Conservation (phyloP, 2,113 vertebrate genomes). For the Syngnathoides biaculeatus region DNA sequence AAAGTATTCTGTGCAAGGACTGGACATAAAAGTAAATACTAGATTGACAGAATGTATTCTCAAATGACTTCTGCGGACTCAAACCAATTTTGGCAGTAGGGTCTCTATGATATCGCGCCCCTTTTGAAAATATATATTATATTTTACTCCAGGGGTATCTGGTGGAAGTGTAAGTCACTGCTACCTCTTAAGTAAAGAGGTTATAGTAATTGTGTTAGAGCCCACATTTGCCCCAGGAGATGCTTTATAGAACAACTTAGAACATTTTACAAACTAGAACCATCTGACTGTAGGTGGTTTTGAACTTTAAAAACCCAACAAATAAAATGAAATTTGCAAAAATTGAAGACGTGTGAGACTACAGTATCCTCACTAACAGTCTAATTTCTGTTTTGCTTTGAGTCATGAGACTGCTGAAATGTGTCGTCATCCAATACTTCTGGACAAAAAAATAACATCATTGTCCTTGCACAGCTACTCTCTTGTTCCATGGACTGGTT, state of each 20-base stretch:
- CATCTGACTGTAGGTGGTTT: background rate
- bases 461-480: constrained; percentile 5
- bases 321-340: background rate
- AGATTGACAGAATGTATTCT: background rate
- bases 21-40: constrained; percentile 22
- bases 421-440: background rate
- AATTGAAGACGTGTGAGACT: background rate
- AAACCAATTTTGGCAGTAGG: background rate
- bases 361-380: background rate
- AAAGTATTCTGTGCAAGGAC: constrained; percentile 21
- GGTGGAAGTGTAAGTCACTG: background rate
- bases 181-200: background rate
- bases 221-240: background rate
- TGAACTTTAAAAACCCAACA: background rate
- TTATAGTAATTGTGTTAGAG: background rate
- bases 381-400: background rate
- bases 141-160: background rate
- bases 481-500: constrained; percentile 22
- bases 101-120: background rate
- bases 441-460: background rate
- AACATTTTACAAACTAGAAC: background rate
- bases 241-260: background rate
- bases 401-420: background rate
- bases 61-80: background rate
- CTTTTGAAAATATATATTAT: background rate